Evolutionary conservation across 2,888 invertebrate genomes (phyloP).

Genomic region (Hedya salicella): DNA sequence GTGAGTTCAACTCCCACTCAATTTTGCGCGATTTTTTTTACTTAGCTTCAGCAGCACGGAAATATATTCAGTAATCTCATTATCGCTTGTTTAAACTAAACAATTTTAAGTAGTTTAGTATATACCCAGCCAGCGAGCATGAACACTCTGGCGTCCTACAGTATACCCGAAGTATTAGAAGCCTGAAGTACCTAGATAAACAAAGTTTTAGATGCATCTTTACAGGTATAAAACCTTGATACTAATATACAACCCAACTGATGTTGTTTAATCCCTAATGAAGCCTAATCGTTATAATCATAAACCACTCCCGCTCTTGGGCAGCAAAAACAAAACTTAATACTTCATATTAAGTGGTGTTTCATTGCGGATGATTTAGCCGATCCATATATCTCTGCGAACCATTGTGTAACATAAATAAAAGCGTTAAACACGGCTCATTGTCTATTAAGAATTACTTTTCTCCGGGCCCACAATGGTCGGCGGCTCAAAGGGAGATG

Average conservation of each 20-base stretch:
- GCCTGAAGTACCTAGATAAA: no score
- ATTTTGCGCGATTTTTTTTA: no score
- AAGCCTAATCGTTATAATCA: slow-evolving; percentile 26
- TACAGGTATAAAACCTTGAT: no score
- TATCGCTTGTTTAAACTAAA: no score
- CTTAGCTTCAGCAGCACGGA: no score
- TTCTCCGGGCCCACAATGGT: slow-evolving; percentile 78
- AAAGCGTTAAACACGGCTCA: slow-evolving; percentile 79
- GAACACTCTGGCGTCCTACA: no score
- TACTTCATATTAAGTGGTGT: slow-evolving; percentile 43
- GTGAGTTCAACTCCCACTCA: no score
- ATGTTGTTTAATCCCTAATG: slow-evolving; percentile 28
- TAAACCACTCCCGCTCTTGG: slow-evolving; percentile 35
- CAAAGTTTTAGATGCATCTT: no score
- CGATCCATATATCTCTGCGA: slow-evolving; percentile 71
- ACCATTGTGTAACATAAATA: slow-evolving; percentile 80
- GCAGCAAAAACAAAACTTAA: slow-evolving; percentile 43
- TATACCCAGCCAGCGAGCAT: no score
- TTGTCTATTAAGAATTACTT: slow-evolving; percentile 84
- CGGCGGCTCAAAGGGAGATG: slow-evolving; percentile 77
- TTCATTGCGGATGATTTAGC: slow-evolving; percentile 55
- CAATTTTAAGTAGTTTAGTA: no score
- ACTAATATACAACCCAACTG: background rate
- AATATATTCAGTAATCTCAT: no score
- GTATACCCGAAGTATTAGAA: no score